Conservation (phyloP, 2,888 invertebrate species). For the Arrhopalites spinosus region DNA sequence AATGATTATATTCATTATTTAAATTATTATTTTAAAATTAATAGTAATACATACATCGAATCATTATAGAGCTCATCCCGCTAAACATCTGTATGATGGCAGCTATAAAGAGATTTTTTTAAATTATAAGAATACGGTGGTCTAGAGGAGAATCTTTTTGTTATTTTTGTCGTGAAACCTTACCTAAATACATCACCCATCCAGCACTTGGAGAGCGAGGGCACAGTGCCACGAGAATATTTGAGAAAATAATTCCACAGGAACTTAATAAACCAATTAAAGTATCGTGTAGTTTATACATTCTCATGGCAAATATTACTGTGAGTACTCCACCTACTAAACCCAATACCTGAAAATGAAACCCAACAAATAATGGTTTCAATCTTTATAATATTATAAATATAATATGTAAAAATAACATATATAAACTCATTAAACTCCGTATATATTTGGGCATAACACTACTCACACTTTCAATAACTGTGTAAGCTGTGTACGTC, state of each 20-base stretch:
- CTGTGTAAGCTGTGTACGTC: background rate
- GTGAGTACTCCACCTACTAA: slow-evolving; percentile 19
- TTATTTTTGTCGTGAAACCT: background rate
- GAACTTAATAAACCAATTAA: slow-evolving; percentile 49
- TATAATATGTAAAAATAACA: too few species aligned
- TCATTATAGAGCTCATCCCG: slow-evolving; percentile 65
- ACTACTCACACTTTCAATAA: slow-evolving; percentile 6
- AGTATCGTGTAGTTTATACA: slow-evolving; percentile 43
- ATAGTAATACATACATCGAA: slow-evolving; percentile 59
- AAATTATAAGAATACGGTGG: too few species aligned
- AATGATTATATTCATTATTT: too few species aligned
- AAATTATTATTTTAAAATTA: too few species aligned
- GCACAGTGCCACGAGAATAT: slow-evolving; percentile 43
- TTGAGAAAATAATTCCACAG: slow-evolving; percentile 45
- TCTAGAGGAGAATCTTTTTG: too few species aligned
- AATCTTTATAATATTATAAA: too few species aligned
- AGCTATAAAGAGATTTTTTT: slow-evolving; percentile 58
- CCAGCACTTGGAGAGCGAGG: slow-evolving; percentile 20
- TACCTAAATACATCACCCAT: slow-evolving; percentile 51
- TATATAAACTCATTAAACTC: too few species aligned
- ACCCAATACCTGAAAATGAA: background rate
- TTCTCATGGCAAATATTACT: slow-evolving; percentile 40
- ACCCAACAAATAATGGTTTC: too few species aligned
- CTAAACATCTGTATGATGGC: slow-evolving; percentile 63
- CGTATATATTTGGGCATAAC: too few species aligned